Percentiles rank a stretch among this genome's conserved stretches.
phyloP scores from a whole-genome alignment of 2,113 vertebrate genomes.

The Abramis brama region DNA sequence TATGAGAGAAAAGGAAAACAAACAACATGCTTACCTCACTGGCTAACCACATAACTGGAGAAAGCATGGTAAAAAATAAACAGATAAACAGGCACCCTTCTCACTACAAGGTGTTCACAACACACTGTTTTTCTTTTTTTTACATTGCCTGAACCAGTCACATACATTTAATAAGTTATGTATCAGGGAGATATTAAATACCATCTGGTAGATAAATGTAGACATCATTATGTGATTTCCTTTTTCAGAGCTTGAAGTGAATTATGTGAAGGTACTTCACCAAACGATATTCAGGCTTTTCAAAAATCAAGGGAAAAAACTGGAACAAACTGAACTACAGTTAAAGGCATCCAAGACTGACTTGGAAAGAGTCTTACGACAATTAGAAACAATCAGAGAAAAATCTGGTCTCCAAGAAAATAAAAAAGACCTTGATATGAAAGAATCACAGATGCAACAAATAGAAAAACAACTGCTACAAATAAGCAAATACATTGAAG shows the following conservation, averaged over 20 bases:
- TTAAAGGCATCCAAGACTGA: not conserved
- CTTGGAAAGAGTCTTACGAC: not conserved
- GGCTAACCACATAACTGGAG: too few species aligned
- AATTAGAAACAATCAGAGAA: not conserved
- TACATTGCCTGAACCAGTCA: too few species aligned
- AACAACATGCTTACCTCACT: too few species aligned
- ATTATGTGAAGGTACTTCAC: not conserved
- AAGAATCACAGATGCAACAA: constrained; percentile 12
- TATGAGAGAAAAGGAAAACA: too few species aligned
- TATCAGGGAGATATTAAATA: not conserved
- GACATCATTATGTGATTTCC: not conserved
- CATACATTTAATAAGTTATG: too few species aligned
- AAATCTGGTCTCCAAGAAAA: not conserved
- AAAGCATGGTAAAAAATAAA: too few species aligned
- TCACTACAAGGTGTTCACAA: too few species aligned
- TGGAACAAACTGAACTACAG: constrained; percentile 1
- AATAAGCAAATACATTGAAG: not conserved
- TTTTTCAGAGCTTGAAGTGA: constrained; percentile 2
- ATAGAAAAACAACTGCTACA: not conserved
- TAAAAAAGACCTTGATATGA: not conserved
- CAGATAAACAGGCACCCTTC: too few species aligned
- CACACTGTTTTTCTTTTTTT: too few species aligned
- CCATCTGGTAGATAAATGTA: not conserved
- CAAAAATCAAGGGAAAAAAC: constrained; percentile 2
- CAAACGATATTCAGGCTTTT: not conserved